These are phyloP conservation scores for Echinometra lucunter DNA, from an alignment of 53 echinoderm and acorn worm species.

Conservation along the genomic window DNA sequence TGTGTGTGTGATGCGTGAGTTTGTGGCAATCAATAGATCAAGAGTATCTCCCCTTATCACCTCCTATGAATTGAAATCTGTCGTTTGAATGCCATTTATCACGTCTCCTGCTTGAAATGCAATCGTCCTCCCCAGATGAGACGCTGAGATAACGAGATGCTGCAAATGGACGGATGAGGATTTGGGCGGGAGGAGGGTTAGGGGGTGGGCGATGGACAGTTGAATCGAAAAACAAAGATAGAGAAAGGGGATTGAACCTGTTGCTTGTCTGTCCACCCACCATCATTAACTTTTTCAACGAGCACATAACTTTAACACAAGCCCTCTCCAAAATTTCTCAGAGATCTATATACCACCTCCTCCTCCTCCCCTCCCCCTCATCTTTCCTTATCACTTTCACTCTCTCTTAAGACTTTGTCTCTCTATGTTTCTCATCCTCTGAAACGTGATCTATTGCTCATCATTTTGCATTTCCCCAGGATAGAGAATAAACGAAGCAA, in stretches of 20 bases:
- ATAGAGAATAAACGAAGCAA: slow-evolving; percentile 39
- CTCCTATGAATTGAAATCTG: slow-evolving; percentile 46
- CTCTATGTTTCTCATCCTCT: not conserved
- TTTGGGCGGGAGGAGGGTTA: not conserved
- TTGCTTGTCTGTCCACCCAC: slow-evolving; percentile 53
- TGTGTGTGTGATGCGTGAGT: not conserved
- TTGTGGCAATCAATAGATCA: slow-evolving; percentile 2
- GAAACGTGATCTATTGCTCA: slow-evolving; percentile 62
- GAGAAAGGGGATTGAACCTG: slow-evolving; percentile 11
- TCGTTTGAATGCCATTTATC: slow-evolving; percentile 63
- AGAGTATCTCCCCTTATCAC: slow-evolving; percentile 41
- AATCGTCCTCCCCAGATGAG: slow-evolving; percentile 59
- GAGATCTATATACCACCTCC: not conserved
- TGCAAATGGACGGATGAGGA: slow-evolving; percentile 54
- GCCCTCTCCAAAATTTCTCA: slow-evolving; percentile 5
- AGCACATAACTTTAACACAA: not conserved
- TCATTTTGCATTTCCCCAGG: slow-evolving; percentile 54
- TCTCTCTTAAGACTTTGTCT: not conserved
- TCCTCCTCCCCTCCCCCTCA: not conserved
- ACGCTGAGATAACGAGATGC: slow-evolving; percentile 42
- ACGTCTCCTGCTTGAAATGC: slow-evolving; percentile 54
- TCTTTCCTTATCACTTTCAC: not conserved
- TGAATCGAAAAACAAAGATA: slow-evolving; percentile 29
- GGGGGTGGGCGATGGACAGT: slow-evolving; percentile 29
- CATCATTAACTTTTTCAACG: slow-evolving; percentile 35